Percentiles rank a stretch among this genome's conserved stretches.
Evolutionary conservation across 2,888 invertebrate genomes (phyloP).

Genomic region (Coremacera marginata): DNA sequence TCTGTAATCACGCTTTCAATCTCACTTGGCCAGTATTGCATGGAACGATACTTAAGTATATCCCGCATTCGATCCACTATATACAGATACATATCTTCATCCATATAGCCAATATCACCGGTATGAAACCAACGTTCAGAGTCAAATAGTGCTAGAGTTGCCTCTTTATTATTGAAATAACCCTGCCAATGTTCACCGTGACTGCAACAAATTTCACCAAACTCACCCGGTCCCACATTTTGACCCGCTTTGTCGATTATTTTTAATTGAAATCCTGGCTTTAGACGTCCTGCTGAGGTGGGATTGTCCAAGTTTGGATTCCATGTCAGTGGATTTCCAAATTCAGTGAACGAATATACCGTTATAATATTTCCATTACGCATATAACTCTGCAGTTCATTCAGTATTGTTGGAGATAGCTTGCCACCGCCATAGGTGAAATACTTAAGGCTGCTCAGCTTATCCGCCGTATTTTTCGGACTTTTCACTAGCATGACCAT

Average conservation of each 20-base stretch:
- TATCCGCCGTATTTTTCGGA: constrained; percentile 49
- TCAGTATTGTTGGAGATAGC: constrained; percentile 49
- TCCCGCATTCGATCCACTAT: constrained; percentile 62
- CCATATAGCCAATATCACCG: constrained; percentile 64
- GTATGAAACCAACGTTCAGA: constrained; percentile 59
- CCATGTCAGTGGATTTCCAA: constrained; percentile 44
- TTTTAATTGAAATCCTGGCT: constrained; percentile 49
- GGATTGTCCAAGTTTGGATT: constrained; percentile 46
- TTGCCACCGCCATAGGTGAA: constrained; percentile 55
- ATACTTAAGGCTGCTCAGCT: constrained; percentile 51
- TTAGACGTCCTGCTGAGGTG: constrained; percentile 53
- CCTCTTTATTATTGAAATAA: constrained; percentile 57
- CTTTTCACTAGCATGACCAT: constrained; percentile 52
- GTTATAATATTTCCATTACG: constrained; percentile 51
- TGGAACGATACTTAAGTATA: constrained; percentile 55
- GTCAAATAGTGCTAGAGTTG: constrained; percentile 53
- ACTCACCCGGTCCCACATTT: constrained; percentile 51
- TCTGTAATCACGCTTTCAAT: constrained; percentile 37
- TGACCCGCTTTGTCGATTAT: constrained; percentile 57
- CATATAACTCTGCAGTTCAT: constrained; percentile 51
- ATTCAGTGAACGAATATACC: constrained; percentile 59
- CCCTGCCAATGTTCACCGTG: constrained; percentile 57
- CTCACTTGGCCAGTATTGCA: constrained; percentile 37
- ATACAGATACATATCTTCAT: constrained; percentile 56
- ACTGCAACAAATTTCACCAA: constrained; percentile 57